Percentiles rank a stretch among this genome's conserved stretches.
phyloP scores from a whole-genome alignment of 2,797 vertebrate species.

The Sphaeramia orbicularis region DNA sequence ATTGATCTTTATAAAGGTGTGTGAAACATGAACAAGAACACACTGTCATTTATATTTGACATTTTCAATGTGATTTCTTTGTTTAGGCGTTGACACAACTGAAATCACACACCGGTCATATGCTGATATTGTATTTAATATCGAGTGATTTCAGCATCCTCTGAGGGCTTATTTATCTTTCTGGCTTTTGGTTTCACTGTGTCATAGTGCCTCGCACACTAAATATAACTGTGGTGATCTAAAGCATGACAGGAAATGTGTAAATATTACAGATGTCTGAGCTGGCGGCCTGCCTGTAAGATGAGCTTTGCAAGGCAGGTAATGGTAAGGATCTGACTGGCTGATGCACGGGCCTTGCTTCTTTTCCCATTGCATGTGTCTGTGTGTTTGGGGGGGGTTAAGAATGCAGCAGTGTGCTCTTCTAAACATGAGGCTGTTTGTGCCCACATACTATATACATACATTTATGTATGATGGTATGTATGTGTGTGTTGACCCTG shows the following conservation, averaged over 20 bases:
- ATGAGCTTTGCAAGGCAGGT: slow-evolving; percentile 90
- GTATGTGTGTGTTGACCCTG: slow-evolving; percentile 16
- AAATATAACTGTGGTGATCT: slow-evolving; percentile 70
- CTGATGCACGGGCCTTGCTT: slow-evolving; percentile 74
- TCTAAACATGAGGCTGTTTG: slow-evolving; percentile 9
- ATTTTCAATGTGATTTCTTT: slow-evolving; percentile 6
- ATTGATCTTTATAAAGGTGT: no score
- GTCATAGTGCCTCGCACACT: slow-evolving; percentile 53
- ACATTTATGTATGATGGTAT: slow-evolving; percentile 27
- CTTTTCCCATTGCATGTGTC: slow-evolving; percentile 51
- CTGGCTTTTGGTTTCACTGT: slow-evolving; percentile 65
- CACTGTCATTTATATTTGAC: not conserved
- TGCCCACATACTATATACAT: slow-evolving; percentile 6
- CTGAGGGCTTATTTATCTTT: slow-evolving; percentile 43
- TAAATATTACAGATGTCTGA: slow-evolving; percentile 98
- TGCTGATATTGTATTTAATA: slow-evolving; percentile 40
- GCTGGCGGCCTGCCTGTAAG: slow-evolving; percentile 90
- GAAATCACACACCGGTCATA: slow-evolving; percentile 38
- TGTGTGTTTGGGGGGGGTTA: slow-evolving; percentile 7
- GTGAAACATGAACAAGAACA: not conserved
- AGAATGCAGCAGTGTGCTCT: slow-evolving; percentile 14
- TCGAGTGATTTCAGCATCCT: slow-evolving; percentile 53
- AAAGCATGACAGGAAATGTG: slow-evolving; percentile 86
- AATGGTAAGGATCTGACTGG: slow-evolving; percentile 93
- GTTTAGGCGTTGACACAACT: slow-evolving; percentile 8